These are phyloP conservation scores for Plecotus auritus DNA, from an alignment of 2,113 vertebrate species.

Conservation along the genomic window DNA sequence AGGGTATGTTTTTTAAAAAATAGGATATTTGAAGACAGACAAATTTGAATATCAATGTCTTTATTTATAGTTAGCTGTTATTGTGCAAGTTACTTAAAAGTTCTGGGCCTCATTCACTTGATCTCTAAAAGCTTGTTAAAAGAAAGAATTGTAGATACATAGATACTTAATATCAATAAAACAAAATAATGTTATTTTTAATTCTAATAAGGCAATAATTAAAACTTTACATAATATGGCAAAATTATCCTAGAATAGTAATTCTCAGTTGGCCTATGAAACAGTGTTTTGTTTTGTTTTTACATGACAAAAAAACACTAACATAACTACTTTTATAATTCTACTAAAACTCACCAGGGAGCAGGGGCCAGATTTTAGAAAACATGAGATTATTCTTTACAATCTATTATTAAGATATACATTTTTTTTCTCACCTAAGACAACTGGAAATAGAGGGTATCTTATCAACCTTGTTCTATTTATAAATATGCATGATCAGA, in stretches of 20 bases:
- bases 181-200: neutral
- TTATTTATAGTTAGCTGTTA: neutral
- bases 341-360: neutral
- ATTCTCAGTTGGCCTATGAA: neutral
- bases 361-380: neutral
- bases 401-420: neutral
- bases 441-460: neutral
- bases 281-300: neutral
- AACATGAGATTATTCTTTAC: neutral
- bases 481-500: neutral
- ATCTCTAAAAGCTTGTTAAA: neutral
- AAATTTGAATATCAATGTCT: constrained; percentile 26
- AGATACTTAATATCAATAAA: neutral
- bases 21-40: neutral
- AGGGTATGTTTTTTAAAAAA: neutral
- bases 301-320: neutral
- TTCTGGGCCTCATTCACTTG: neutral
- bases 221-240: neutral
- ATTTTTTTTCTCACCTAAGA: neutral
- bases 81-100: neutral
- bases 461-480: neutral
- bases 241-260: constrained; percentile 17
- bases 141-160: neutral
- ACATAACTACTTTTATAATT: constrained; percentile 10
- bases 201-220: constrained; percentile 28